phyloP scores from a whole-genome alignment of 2,888 invertebrate species.

The Trissolcus japonicus region DNA sequence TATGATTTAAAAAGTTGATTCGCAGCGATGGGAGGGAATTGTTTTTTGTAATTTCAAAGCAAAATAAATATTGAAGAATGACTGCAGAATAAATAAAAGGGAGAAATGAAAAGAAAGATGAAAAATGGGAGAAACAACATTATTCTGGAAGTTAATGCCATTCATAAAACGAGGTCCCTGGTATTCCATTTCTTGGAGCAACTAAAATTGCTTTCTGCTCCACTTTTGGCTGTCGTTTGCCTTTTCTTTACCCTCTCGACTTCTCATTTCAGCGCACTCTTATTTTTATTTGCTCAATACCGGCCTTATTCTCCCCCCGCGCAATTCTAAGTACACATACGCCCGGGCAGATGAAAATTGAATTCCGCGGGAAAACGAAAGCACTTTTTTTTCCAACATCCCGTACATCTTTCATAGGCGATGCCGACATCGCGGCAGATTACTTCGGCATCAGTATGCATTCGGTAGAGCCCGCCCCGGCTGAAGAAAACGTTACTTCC shows the following conservation, averaged over 20 bases:
- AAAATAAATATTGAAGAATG: not conserved
- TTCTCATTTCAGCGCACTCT: slow-evolving; percentile 36
- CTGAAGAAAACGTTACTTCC: slow-evolving; percentile 46
- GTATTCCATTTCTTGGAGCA: slow-evolving; percentile 28
- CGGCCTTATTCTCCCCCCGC: not conserved
- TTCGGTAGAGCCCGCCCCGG: slow-evolving; percentile 33
- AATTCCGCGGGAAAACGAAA: slow-evolving; percentile 39
- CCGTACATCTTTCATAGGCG: slow-evolving; percentile 49
- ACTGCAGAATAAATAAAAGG: not conserved
- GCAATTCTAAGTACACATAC: slow-evolving; percentile 32
- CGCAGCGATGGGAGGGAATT: not conserved
- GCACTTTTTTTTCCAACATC: slow-evolving; percentile 30
- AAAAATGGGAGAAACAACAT: slow-evolving; percentile 3
- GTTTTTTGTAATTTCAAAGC: not conserved
- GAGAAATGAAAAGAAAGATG: not conserved
- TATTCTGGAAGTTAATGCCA: slow-evolving; percentile 23
- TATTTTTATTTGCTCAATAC: slow-evolving; percentile 26
- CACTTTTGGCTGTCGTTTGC: slow-evolving; percentile 43
- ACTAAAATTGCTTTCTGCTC: slow-evolving; percentile 43
- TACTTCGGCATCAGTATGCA: slow-evolving; percentile 54
- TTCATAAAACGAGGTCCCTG: slow-evolving; percentile 13
- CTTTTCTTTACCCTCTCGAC: slow-evolving; percentile 32
- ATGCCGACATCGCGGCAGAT: slow-evolving; percentile 45
- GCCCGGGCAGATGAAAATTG: slow-evolving; percentile 40
- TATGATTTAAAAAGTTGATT: too few species aligned